Conservation (phyloP, 30 jellyfish, hydroid and myxozoan genomes). For the Aurelia sp. region DNA sequence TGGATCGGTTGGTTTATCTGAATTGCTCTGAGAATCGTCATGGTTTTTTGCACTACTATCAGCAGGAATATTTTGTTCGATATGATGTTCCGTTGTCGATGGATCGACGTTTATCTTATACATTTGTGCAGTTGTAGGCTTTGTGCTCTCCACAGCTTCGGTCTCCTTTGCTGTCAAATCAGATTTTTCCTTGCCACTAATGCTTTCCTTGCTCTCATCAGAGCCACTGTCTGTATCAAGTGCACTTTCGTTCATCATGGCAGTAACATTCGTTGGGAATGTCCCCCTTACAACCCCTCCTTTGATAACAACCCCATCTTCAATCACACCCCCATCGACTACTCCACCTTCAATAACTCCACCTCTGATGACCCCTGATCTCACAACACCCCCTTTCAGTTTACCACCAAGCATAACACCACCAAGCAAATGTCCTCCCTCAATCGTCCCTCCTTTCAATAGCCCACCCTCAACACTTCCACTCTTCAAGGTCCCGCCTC, state of each 20-base stretch:
- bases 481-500: slow-evolving; percentile 81
- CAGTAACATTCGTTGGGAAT: slow-evolving; percentile 31
- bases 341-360: slow-evolving; percentile 96
- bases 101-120: slow-evolving; percentile 55
- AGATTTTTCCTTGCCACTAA: not conserved
- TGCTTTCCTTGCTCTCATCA: not conserved
- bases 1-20: slow-evolving; percentile 21
- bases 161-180: not conserved
- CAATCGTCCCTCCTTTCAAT: slow-evolving; percentile 86
- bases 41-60: not conserved
- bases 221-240: not conserved
- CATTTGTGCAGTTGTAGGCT: slow-evolving; percentile 49
- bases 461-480: slow-evolving; percentile 98
- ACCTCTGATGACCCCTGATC: slow-evolving; percentile 90
- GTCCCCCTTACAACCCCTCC: slow-evolving; percentile 90
- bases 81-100: slow-evolving; percentile 25
- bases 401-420: slow-evolving; percentile 98
- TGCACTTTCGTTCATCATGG: not conserved
- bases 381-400: slow-evolving; percentile 90
- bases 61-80: slow-evolving; percentile 13
- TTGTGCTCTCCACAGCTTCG: not conserved
- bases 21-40: slow-evolving; percentile 17
- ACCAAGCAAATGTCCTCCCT: slow-evolving; percentile 94
- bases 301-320: slow-evolving; percentile 93
- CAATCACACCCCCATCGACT: slow-evolving; percentile 95